These are phyloP conservation scores for Polia nebulosa DNA, from an alignment of 2,888 invertebrate genomes.

Conservation along the genomic window DNA sequence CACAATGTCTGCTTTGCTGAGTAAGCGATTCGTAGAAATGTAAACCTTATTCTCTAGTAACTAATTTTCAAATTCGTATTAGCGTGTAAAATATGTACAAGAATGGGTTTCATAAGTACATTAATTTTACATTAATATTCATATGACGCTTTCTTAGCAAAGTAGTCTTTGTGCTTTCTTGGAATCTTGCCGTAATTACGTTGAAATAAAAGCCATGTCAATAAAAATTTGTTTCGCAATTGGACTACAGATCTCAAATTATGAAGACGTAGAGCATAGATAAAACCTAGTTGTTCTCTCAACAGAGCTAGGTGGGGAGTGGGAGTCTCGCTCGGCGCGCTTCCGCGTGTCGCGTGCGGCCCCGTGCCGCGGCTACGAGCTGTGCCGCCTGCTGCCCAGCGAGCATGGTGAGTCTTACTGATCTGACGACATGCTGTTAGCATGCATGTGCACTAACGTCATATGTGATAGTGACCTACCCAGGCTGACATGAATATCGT, in stretches of 20 bases:
- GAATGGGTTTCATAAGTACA: no score
- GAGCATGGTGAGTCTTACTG: conserved; percentile 63
- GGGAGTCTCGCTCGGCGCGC: conserved; percentile 70
- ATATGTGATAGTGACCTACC: neutral
- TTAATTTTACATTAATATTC: no score
- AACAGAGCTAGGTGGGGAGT: conserved; percentile 72
- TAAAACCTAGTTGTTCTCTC: neutral
- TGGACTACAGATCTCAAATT: neutral
- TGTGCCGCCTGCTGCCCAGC: conserved; percentile 82
- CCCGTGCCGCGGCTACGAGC: conserved; percentile 80
- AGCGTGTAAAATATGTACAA: no score
- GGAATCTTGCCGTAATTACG: no score
- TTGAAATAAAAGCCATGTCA: no score
- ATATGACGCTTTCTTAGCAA: no score
- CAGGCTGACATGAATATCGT: no score
- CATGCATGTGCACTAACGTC: neutral
- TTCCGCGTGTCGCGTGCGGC: conserved; percentile 81
- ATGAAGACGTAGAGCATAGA: neutral
- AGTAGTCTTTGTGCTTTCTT: no score
- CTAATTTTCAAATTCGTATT: neutral
- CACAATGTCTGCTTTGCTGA: no score
- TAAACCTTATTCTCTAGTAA: neutral
- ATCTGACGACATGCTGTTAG: neutral
- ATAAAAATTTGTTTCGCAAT: neutral
- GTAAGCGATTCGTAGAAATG: no score